A percentile compares a stretch with the other conserved stretches of the same genome.
phyloP scores from a whole-genome alignment of 2,888 invertebrate species.

The Sceliomorpha sp. region DNA sequence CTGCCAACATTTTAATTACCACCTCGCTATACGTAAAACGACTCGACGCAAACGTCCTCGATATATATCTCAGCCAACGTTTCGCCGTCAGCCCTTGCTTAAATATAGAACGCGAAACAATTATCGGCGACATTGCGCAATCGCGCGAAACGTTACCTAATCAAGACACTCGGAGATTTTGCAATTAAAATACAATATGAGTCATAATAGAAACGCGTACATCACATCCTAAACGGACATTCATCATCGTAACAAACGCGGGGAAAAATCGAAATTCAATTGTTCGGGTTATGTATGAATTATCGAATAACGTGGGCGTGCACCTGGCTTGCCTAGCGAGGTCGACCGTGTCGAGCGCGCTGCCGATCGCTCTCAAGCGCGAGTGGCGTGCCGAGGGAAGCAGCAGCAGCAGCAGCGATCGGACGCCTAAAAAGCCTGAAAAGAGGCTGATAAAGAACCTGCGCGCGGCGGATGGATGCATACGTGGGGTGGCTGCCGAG shows the following conservation, averaged over 20 bases:
- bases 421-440: slow-evolving; percentile 2
- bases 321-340: slow-evolving; percentile 47
- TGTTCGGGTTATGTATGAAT: slow-evolving; percentile 58
- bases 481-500: slow-evolving; percentile 23
- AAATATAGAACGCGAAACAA: slow-evolving; percentile 8
- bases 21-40: no score
- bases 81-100: no score
- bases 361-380: slow-evolving; percentile 2
- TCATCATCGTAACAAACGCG: slow-evolving; percentile 18
- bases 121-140: not conserved
- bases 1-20: no score
- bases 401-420: no score
- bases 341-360: slow-evolving; percentile 6
- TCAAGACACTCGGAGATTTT: slow-evolving; percentile 21
- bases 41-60: no score
- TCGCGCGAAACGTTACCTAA: not conserved
- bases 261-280: slow-evolving; percentile 26
- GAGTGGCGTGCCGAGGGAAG: slow-evolving; percentile 25
- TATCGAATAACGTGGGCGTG: slow-evolving; percentile 66
- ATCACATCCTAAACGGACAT: slow-evolving; percentile 21
- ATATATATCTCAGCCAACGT: no score
- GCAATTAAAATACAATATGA: slow-evolving; percentile 32
- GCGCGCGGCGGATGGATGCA: slow-evolving; percentile 6
- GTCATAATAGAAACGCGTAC: slow-evolving; percentile 22
- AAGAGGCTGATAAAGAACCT: slow-evolving; percentile 30